Conservation (phyloP, 2,113 vertebrate species). For the Aspidoscelis tigris region DNA sequence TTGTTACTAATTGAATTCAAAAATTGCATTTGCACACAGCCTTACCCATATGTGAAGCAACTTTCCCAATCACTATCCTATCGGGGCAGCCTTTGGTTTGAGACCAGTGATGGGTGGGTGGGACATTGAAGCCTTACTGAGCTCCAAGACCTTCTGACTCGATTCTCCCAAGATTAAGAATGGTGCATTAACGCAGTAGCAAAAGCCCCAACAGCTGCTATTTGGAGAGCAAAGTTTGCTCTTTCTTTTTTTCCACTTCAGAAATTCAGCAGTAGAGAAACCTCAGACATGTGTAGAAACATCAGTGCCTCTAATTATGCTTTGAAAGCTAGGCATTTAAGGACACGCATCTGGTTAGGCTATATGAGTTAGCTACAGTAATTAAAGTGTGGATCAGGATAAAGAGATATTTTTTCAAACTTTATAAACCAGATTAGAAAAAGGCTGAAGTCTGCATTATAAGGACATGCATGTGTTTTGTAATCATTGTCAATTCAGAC, state of each 20-base stretch:
- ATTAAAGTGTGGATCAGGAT: constrained; percentile 51
- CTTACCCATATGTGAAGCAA: constrained; percentile 6
- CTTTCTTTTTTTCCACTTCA: constrained; percentile 35
- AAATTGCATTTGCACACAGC: no score
- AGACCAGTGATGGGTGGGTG: no score
- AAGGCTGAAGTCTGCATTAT: constrained; percentile 42
- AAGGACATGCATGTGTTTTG: not conserved
- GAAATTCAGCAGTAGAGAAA: constrained; percentile 37
- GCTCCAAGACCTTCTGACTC: constrained; percentile 12
- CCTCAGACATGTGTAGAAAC: constrained; percentile 44
- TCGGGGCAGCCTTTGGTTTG: no score
- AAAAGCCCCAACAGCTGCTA: not conserved
- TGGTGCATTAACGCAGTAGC: constrained; percentile 17
- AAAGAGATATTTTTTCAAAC: constrained; percentile 26
- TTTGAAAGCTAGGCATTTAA: constrained; percentile 69
- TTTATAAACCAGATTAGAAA: constrained; percentile 1
- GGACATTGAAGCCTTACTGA: no score
- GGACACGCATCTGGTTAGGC: constrained; percentile 60
- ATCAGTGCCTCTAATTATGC: constrained; percentile 54
- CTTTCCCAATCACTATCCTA: constrained; percentile 47
- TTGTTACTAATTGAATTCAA: no score
- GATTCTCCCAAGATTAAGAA: constrained; percentile 26
- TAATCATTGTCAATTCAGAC: not conserved
- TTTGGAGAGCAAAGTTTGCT: not conserved
- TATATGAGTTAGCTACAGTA: constrained; percentile 57